Conservation (phyloP, 2,888 invertebrate species). For the Galeopsomyia nigrocyanea region DNA sequence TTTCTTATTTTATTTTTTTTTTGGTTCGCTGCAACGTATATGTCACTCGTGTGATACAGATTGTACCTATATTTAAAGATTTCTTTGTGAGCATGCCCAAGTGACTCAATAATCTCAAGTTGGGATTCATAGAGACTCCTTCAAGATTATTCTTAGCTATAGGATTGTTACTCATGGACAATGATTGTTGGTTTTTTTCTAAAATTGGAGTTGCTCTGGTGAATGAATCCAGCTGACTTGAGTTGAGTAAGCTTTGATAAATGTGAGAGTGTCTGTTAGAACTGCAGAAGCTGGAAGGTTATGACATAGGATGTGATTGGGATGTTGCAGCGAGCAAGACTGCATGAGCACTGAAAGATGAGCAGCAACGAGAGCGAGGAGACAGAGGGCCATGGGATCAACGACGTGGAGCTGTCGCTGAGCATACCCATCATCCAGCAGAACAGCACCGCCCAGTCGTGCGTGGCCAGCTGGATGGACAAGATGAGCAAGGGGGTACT, state of each 20-base stretch:
- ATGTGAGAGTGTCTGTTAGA: too few relatives aligned
- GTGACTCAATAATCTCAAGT: too few relatives aligned
- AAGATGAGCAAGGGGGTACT: constrained; percentile 74
- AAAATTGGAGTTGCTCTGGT: too few relatives aligned
- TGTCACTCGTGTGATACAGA: not conserved
- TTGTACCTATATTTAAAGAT: not conserved
- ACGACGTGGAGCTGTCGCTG: constrained; percentile 65
- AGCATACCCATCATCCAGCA: constrained; percentile 61
- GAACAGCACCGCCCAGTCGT: constrained; percentile 58
- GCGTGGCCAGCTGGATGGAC: constrained; percentile 74
- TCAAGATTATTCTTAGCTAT: too few relatives aligned
- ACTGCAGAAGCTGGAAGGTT: too few relatives aligned
- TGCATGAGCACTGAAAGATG: constrained; percentile 56
- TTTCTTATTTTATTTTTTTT: not conserved
- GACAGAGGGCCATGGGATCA: constrained; percentile 56
- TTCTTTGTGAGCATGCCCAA: too few relatives aligned
- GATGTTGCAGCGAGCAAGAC: constrained; percentile 46
- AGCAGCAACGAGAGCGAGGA: constrained; percentile 60
- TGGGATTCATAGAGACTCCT: too few relatives aligned
- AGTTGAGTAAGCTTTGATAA: too few relatives aligned
- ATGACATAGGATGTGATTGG: not conserved
- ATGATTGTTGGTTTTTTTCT: too few relatives aligned
- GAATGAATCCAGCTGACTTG: too few relatives aligned
- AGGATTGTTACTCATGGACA: too few relatives aligned
- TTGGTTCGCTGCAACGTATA: not conserved